Base-by-base conservation (phyloP, 2,113 vertebrate species). In the Porphyrio hochstetteri region DNA sequence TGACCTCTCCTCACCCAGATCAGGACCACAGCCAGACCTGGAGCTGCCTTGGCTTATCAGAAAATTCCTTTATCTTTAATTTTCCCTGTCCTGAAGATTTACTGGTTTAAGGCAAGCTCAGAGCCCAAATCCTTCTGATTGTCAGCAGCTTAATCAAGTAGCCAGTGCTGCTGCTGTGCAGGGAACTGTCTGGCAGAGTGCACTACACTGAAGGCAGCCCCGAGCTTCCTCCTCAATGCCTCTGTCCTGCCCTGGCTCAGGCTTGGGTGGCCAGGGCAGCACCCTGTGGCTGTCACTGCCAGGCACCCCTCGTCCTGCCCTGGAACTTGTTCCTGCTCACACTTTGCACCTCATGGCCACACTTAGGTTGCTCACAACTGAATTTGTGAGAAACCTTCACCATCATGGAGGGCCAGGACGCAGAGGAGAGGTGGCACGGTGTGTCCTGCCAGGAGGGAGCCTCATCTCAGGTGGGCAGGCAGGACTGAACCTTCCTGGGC, bases 1-100 rank as follows among this genome's bases (percentile, higher is more conserved):
- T 95, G 91, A 78, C 77, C 81, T 96, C 83, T 72, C 18, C 38
- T 96, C 83, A 92, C 82, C 86, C 94, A 52, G 36, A 44, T 57
- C 85, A 81, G 80, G 40, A 92, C 79, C 76, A 44, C 69, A 70
- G 76, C 71, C 67, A 67, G 86, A 74, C 71, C 87, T 35, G 67
- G 70, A 76, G 60, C 72, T 93, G 88, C 92, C 87, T 89, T 71
- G 68, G 96, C 92, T 93, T 94, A 94, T 80, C 9, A 15, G 92
- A 59, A 95, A 93, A 96, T 95, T 94, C 87, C 88, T 87, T 95
- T 76, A 90, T 93, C 74, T 95, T 97, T 96, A 96, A 96, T 96
- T 96, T 95, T 95, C 90, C 35, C 92, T 12, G 25, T 63, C 61
- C 86, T 8, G 5, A 95, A 94, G 94, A 95, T 90, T 93, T 95